Base-by-base conservation (phyloP, 2,888 invertebrate species). In the Conchocele bisecta region DNA sequence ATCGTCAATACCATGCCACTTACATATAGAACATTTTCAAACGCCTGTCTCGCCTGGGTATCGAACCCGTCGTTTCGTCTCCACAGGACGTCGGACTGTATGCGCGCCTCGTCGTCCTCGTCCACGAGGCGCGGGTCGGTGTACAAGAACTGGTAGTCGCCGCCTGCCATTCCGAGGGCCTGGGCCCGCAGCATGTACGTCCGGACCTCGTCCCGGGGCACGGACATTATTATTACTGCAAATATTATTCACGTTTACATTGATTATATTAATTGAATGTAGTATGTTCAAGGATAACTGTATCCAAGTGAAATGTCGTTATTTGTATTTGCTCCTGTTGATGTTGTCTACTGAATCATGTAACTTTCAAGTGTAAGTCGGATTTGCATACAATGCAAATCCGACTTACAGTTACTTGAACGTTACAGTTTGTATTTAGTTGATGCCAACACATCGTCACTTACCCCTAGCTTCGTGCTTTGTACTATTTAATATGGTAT, bases 61-160 rank as follows among this genome's bases (percentile, higher is more conserved):
- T 89, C 86, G n/a, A 75, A 42, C 5, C 56, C 71, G 54, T 87
- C 87, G 0, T 71, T 74, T 15, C 44, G 50, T 29, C 70, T 56
- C 86, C 87, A 88, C 33, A 86, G 64, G 11, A 37, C 22, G 6
- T 61, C 69, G 61, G 81, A 81, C 22, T 71, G 63, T 20, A 87
- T 57, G n/a, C 54, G 9, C 9, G 54, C 42, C 17, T 75, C 51
- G 11, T 83, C 81, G 7, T 60, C 54, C n/a, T 75, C 74, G 29
- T 84, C 81, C 2, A 84, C 82, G 0, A 88, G 58, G 42, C 65
- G 81, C 57, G 72, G 81, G 24, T 78, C 84, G 13, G 83, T 76
- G 70, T 72, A 88, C 46, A 86, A 76, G 68, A 88, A 88, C 74
- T 89, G 87, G 73, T 82, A 89, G 24, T 88, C 86, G 6, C 89